phyloP scores from a whole-genome alignment of 2,797 vertebrate species.

The Coluber constrictor region DNA sequence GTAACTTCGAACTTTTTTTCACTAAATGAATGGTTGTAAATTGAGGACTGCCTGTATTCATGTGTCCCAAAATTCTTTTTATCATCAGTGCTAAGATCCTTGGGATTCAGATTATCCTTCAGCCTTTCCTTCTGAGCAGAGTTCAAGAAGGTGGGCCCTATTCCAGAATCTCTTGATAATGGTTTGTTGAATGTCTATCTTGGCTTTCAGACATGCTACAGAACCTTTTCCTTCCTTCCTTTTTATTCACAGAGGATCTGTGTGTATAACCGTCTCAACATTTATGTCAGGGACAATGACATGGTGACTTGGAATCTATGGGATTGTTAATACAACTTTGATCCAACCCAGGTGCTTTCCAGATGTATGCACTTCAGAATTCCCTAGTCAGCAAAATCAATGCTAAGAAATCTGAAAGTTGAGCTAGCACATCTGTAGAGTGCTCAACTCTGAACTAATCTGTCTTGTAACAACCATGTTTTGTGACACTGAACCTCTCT shows the following conservation, averaged over 20 bases:
- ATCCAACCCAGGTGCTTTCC: neutral
- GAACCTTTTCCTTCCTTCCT: neutral
- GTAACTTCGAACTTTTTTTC: neutral
- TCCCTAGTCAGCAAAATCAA: neutral
- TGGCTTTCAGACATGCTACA: neutral
- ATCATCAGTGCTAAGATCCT: neutral
- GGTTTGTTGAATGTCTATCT: neutral
- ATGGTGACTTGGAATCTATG: neutral
- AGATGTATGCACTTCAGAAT: neutral
- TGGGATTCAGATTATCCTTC: neutral
- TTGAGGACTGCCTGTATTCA: neutral
- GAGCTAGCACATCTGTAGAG: neutral
- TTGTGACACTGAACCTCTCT: neutral
- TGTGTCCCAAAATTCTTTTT: neutral
- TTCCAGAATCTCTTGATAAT: neutral
- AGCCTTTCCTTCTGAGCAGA: neutral
- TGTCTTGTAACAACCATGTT: neutral
- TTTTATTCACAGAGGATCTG: neutral
- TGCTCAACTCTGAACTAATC: neutral
- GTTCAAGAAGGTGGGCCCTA: neutral
- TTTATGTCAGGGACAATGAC: neutral
- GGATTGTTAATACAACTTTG: neutral
- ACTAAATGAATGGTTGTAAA: neutral
- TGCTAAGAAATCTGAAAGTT: neutral
- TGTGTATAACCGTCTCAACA: neutral